These are phyloP conservation scores for Nothura maculosa DNA, from an alignment of 2,797 vertebrate species.

Conservation along the genomic window DNA sequence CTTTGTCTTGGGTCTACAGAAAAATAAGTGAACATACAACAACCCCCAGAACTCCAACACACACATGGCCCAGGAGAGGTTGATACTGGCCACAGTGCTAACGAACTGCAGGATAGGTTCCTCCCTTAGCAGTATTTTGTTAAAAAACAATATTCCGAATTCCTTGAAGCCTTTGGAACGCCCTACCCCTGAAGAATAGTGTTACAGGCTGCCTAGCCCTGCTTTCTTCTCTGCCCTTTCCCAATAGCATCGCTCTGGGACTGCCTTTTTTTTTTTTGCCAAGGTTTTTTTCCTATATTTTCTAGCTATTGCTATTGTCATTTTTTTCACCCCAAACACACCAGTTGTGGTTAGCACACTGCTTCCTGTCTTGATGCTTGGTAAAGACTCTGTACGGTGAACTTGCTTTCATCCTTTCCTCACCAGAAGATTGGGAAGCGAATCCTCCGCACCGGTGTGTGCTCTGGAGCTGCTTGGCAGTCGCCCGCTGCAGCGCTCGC, in stretches of 20 bases:
- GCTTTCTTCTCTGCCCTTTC: background rate
- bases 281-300: background rate
- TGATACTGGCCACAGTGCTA: background rate
- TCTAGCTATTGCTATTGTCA: background rate
- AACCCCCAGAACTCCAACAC: background rate
- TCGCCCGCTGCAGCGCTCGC: background rate
- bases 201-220: background rate
- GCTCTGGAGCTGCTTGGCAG: conserved; percentile 11
- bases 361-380: background rate
- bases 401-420: background rate
- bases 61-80: background rate
- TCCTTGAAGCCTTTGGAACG: conserved; percentile 30
- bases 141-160: conserved; percentile 55
- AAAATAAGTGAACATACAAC: background rate
- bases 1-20: background rate
- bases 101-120: background rate
- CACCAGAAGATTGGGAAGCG: background rate
- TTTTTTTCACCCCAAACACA: background rate
- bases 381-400: background rate
- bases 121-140: conserved; percentile 46
- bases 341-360: background rate
- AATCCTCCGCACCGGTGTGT: background rate
- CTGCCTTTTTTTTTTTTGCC: background rate
- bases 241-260: background rate
- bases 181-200: conserved; percentile 27